Evolutionary conservation across 2,888 invertebrate species (phyloP), one percentile per base, ranked within the genome.

Genomic region (Mayetiola destructor): DNA sequence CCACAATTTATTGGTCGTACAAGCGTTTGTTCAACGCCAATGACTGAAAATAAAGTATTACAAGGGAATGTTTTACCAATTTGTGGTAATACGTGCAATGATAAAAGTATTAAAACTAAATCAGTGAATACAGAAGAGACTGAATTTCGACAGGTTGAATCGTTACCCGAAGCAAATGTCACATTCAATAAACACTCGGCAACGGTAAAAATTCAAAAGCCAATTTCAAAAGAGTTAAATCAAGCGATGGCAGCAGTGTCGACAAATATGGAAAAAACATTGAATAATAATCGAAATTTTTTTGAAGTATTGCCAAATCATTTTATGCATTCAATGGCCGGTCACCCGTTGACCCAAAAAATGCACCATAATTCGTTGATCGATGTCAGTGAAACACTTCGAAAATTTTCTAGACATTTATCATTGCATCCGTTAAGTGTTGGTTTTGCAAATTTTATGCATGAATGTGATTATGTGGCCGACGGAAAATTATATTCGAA

Each of bases 11-110:
- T 79, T 8, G 80, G 82, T 14, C 83, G 84, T 61, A 85, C 85
- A 0, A 85, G 85, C 61, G 81, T 87, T 0, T 85, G 85, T 61
- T 84, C 84, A 0, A 88, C 88, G 0, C 88, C 88, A 0, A 79
- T 87, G 77, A 79, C 83, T 0, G 87, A 88, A 66, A 83, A 80
- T 67, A 84, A 85, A 68, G 76, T 87, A 2, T 66, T 88, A 6
- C 84, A 85, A 63, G 84, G 79, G 10, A 84, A 80, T 59, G 80
- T 84, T 39, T 75, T 87, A 61, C 84, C 85, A 0, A 87, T 88
- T 63, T 85, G 85, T 66, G 80, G 80, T 61, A 79, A 81, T 65
- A 77, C 80, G 0, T 53, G 29, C 27, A 48, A 48, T 12, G 48
- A 48, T n/a, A 48, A 27, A n/a, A 48, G 27, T n/a, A 27, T 16